phyloP scores from a whole-genome alignment of 2,888 invertebrate species.

The Yponomeuta sedellus region DNA sequence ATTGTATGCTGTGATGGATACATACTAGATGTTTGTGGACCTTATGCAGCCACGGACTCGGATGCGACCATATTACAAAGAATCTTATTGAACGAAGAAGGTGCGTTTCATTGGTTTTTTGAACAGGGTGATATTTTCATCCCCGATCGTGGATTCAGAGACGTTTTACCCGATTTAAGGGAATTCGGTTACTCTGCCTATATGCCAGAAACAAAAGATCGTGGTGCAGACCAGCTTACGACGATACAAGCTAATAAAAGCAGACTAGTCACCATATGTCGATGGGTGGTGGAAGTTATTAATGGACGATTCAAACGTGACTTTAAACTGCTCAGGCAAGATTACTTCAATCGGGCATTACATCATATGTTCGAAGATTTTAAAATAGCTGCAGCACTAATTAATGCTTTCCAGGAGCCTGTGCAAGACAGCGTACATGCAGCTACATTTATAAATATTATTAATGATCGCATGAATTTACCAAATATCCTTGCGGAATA shows the following conservation, averaged over 20 bases:
- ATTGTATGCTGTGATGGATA: no score
- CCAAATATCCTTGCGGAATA: no score
- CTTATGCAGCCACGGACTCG: no score
- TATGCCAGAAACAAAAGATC: slow-evolving; percentile 18
- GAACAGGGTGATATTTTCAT: background rate
- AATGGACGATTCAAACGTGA: no score
- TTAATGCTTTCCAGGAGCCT: no score
- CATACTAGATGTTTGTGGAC: no score
- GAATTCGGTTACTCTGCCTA: slow-evolving; percentile 17
- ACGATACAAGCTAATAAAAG: slow-evolving; percentile 15
- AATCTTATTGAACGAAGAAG: background rate
- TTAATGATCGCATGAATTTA: no score
- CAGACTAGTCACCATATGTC: slow-evolving; percentile 12
- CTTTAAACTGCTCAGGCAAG: slow-evolving; percentile 17
- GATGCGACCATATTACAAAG: no score
- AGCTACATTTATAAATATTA: no score
- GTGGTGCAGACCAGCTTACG: slow-evolving; percentile 13
- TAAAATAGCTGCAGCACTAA: background rate
- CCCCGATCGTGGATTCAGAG: slow-evolving; percentile 18
- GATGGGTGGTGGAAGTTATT: no score
- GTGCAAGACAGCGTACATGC: no score
- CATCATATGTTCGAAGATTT: slow-evolving; percentile 16
- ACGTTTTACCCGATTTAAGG: slow-evolving; percentile 15
- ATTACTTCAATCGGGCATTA: slow-evolving; percentile 15
- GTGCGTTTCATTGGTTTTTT: background rate